Evolutionary conservation across 1,140 invertebrate species (phyloP), one percentile per base, ranked within the genome.

Genomic region (Drosophila guanche): DNA sequence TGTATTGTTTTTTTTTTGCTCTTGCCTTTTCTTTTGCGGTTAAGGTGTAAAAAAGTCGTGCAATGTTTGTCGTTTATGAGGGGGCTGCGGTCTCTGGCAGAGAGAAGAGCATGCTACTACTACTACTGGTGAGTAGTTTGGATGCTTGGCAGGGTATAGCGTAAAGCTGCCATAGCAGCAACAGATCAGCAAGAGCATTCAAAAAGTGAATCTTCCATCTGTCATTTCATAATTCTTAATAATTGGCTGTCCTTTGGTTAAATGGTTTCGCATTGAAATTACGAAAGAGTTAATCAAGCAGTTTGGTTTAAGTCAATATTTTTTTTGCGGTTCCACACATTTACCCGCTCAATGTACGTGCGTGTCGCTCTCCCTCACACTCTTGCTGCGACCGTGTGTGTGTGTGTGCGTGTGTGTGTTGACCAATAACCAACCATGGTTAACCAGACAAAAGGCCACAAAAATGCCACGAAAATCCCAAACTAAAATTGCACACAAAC

Each of bases 381-480:
- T 47, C 7, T 58, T 43, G 25, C 33, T 29, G 20, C n/a, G 10
- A 45, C 43, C 43, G 41, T 53, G 5, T 54, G 55, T 63, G 60
- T 66, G 53, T 23, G 14, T 27, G 41, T 41, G 47, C 42, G 50
- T 54, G 56, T 75, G 50, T 61, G 78, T 76, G 84, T 88, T 88
- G 79, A 88, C 84, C 83, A 83, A 88, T 81, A 88, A 90, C 89
- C 89, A 90, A 90, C 84, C 75, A 90, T 79, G 89, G 89, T 90
- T 90, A 90, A 90, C 89, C 89, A 90, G 81, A 90, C 73, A 90
- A 90, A 90, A 90, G 89, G 89, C 89, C 89, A 90, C 89, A 90
- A 90, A 90, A 90, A 90, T 90, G 89, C 89, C 89, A 90, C 89
- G 88, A 86, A 90, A 90, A 90, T 90, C 79, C 85, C 85, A 89